phyloP scores from a whole-genome alignment of 2,888 invertebrate genomes.

The Andrena bicolor region DNA sequence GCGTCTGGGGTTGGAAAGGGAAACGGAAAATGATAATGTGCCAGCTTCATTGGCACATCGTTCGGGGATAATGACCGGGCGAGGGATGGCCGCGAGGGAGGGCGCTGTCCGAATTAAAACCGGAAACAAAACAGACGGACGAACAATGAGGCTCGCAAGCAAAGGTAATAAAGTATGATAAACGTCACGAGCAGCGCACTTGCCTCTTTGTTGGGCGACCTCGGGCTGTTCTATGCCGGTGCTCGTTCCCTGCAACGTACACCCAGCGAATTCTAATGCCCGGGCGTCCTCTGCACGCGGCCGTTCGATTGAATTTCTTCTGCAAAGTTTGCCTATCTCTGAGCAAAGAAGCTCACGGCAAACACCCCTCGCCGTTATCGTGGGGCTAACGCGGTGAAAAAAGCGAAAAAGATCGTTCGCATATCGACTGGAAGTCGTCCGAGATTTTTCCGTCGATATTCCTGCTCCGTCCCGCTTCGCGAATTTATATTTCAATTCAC shows the following conservation, averaged over 20 bases:
- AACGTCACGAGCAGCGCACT: conserved; percentile 75
- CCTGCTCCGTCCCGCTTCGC: not conserved
- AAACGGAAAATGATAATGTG: conserved; percentile 73
- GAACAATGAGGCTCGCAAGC: conserved; percentile 77
- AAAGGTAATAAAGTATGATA: conserved; percentile 82
- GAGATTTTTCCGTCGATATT: not conserved
- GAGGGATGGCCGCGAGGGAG: conserved; percentile 49
- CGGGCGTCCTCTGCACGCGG: conserved; percentile 52
- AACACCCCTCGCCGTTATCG: conserved; percentile 33
- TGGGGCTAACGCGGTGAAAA: conserved; percentile 25
- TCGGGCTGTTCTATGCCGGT: conserved; percentile 45
- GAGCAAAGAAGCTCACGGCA: conserved; percentile 42
- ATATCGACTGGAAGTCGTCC: conserved; percentile 9
- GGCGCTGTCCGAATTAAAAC: conserved; percentile 76
- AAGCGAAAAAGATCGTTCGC: not conserved
- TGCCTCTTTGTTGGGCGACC: conserved; percentile 72
- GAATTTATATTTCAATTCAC: too few species aligned
- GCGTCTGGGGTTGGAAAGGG: conserved; percentile 59
- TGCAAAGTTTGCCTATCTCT: conserved; percentile 60
- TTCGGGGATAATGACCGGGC: conserved; percentile 60
- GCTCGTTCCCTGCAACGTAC: conserved; percentile 62
- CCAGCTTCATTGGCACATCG: conserved; percentile 70
- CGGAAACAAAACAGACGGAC: conserved; percentile 80
- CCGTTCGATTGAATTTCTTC: conserved; percentile 70
- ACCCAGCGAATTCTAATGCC: conserved; percentile 67